Evolutionary conservation across 2,113 vertebrate genomes (phyloP).

Genomic region (Phocoena sinus): DNA sequence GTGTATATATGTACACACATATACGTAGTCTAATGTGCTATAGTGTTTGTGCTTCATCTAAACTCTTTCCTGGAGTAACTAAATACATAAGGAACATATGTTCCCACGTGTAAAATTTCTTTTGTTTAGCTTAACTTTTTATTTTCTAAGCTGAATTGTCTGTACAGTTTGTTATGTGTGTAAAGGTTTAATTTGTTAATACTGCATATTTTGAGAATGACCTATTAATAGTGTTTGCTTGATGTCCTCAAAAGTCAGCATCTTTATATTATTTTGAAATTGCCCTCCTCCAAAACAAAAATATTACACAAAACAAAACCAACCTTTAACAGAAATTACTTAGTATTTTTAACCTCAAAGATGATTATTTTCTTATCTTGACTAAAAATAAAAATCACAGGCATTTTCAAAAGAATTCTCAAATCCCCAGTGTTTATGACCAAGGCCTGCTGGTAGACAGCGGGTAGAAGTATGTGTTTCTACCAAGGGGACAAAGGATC

Average conservation of each 20-base stretch:
- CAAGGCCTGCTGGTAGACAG: constrained; percentile 14
- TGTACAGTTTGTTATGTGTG: constrained; percentile 46
- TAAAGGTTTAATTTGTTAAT: constrained; percentile 64
- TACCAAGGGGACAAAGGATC: background rate
- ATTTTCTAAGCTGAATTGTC: constrained; percentile 48
- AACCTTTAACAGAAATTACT: background rate
- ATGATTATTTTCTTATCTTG: constrained; percentile 53
- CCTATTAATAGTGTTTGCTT: constrained; percentile 62
- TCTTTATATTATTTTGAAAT: constrained; percentile 71
- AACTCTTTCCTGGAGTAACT: constrained; percentile 20
- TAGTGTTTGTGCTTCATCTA: constrained; percentile 26
- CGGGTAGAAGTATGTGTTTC: background rate
- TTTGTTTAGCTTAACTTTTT: constrained; percentile 63
- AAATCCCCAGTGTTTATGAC: constrained; percentile 40
- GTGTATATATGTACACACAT: background rate
- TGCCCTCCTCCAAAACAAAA: background rate
- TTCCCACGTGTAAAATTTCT: background rate
- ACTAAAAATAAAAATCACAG: constrained; percentile 68
- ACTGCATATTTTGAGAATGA: constrained; percentile 60
- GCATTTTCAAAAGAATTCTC: constrained; percentile 1
- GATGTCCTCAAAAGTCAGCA: constrained; percentile 65
- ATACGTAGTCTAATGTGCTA: background rate
- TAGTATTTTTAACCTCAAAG: constrained; percentile 33
- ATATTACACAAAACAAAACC: background rate
- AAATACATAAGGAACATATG: background rate